A percentile compares a stretch with the other conserved stretches of the same genome.
Evolutionary conservation across 2,888 invertebrate species (phyloP).

Genomic region (Polietes domitor): DNA sequence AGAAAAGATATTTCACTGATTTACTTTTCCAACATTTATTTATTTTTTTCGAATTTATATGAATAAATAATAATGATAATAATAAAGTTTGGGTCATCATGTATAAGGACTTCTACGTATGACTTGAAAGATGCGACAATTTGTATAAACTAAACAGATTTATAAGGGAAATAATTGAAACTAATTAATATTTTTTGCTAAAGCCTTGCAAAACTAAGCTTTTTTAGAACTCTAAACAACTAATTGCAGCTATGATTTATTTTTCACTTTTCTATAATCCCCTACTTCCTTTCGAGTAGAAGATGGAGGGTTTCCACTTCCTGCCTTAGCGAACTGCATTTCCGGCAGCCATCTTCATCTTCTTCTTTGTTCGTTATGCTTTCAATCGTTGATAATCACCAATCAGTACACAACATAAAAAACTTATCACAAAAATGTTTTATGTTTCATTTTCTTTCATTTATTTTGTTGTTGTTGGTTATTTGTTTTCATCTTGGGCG

Average conservation of each 20-base stretch:
- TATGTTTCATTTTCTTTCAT: conserved; percentile 30
- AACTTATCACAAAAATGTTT: conserved; percentile 78
- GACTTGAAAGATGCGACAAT: too few relatives aligned
- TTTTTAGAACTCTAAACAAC: conserved; percentile 44
- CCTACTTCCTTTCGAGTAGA: conserved; percentile 20
- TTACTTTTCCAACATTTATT: too few relatives aligned
- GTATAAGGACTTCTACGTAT: too few relatives aligned
- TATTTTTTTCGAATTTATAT: too few relatives aligned
- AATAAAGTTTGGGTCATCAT: too few relatives aligned
- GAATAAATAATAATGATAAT: too few relatives aligned
- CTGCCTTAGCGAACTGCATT: conserved; percentile 1
- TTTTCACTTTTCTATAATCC: conserved; percentile 24
- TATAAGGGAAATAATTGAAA: not conserved
- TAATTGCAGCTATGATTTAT: conserved; percentile 43
- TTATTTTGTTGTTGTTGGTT: conserved; percentile 1
- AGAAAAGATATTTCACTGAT: too few relatives aligned
- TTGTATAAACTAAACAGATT: too few relatives aligned
- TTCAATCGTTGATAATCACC: not conserved
- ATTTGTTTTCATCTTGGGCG: conserved; percentile 69
- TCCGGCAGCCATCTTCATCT: not conserved
- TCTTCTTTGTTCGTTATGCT: not conserved
- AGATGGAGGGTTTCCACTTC: conserved; percentile 12
- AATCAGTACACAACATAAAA: conserved; percentile 69
- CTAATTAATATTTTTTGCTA: conserved; percentile 13
- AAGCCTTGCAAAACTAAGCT: conserved; percentile 59